phyloP scores from a whole-genome alignment of 2,888 invertebrate genomes.

The Lasioglossum oenotherae region DNA sequence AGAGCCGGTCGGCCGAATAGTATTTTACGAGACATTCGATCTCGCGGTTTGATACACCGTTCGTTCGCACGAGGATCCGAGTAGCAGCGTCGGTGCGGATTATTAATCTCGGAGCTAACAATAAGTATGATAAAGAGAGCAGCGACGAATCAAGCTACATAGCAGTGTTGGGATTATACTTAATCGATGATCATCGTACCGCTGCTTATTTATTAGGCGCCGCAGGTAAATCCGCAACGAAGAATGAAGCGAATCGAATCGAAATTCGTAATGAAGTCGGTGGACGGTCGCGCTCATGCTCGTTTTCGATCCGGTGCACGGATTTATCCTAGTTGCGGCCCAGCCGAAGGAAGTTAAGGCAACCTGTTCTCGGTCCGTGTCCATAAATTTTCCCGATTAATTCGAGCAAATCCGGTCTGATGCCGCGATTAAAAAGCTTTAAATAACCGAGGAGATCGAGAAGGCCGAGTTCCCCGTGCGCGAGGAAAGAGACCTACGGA shows the following conservation, averaged over 20 bases:
- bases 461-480: neutral
- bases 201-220: slow-evolving; percentile 29
- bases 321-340: slow-evolving; percentile 32
- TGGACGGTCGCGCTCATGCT: neutral
- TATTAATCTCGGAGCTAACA: slow-evolving; percentile 37
- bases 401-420: slow-evolving; percentile 48
- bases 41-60: neutral
- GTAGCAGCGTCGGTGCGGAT: slow-evolving; percentile 31
- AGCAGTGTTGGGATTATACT: slow-evolving; percentile 28
- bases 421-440: slow-evolving; percentile 43
- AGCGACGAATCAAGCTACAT: neutral
- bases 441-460: slow-evolving; percentile 15
- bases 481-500: neutral
- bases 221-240: slow-evolving; percentile 29
- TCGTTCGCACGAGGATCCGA: slow-evolving; percentile 32
- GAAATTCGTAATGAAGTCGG: slow-evolving; percentile 41
- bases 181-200: slow-evolving; percentile 41
- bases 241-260: neutral
- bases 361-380: slow-evolving; percentile 46
- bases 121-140: slow-evolving; percentile 45
- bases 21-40: too few relatives aligned
- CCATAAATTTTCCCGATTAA: slow-evolving; percentile 56
- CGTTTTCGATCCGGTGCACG: slow-evolving; percentile 20
- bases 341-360: slow-evolving; percentile 34
- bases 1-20: too few relatives aligned